Evolutionary conservation across 2,888 invertebrate genomes (phyloP), one percentile per base, ranked within the genome.

Genomic region (Ommatoiulus sabulosus): DNA sequence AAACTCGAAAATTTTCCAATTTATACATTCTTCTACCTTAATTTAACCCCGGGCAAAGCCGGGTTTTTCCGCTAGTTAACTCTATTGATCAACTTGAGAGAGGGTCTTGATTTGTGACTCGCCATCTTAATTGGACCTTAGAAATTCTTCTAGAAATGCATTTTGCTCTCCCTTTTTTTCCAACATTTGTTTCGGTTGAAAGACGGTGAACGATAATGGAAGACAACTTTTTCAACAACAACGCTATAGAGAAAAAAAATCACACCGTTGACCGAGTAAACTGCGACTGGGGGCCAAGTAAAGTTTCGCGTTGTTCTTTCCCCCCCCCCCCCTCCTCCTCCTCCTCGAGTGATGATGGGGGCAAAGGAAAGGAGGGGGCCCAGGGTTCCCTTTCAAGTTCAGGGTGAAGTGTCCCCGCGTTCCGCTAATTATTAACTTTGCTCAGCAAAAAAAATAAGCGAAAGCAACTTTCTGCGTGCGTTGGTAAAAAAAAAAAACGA

Each of bases 121-220:
- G 35, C 35, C 35, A 35, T 17, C 52, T 15, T 52, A 52, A 52
- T 52, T 52, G 52, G 52, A 52, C 15, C 63, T 63, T 63, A 63
- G 63, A 63, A 63, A 63, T 63, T 63, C 63, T 15, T 15, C 20
- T 63, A 20, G 20, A 63, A 63, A 63, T 63, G 20, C n/a, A n/a
- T 20, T 63, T 63, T 20, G 20, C n/a, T 20, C 20, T 63, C 20
- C 63, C 63, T 20, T 63, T 63, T 20, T 20, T 15, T 20, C 5
- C n/a, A n/a, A 5, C 63, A 6, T 63, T 63, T 20, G 63, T 63
- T 63, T 63, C 15, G 63, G 63, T 20, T 63, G 63, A 63, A 63
- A 63, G 63, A 63, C 63, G 63, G 63, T 63, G 63, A 63, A 20
- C 63, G 63, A 63, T 63, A 63, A 63, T 63, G 63, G 63, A 63